A percentile compares a stretch with the other conserved stretches of the same genome.
Evolutionary conservation across 2,888 invertebrate genomes (phyloP).

Genomic region (Tricholauxania praeusta): DNA sequence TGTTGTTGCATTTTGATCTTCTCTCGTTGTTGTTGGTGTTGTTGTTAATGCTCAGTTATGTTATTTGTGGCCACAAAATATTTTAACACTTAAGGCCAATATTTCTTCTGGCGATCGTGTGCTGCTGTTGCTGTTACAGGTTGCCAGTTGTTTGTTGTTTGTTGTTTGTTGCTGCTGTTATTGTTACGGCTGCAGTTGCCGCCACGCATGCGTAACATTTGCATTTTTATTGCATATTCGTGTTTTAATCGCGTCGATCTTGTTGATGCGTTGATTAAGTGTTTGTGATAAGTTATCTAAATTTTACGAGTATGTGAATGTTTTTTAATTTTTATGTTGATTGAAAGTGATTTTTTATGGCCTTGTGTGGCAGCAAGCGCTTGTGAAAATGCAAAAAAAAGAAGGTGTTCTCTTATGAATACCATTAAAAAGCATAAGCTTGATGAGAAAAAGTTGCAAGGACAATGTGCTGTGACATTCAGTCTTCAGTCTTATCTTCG

Average conservation of each 20-base stretch:
- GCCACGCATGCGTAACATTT: neutral
- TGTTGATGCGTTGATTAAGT: constrained; percentile 14
- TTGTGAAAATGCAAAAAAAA: no score
- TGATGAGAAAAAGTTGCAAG: no score
- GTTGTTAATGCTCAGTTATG: neutral
- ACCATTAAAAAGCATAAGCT: no score
- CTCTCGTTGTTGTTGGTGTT: constrained; percentile 10
- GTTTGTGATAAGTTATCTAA: neutral
- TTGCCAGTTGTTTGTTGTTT: neutral
- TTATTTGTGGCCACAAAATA: constrained; percentile 23
- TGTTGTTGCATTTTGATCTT: neutral
- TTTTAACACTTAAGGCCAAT: constrained; percentile 18
- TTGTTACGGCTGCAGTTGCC: no score
- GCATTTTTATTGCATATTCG: constrained; percentile 2
- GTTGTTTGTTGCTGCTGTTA: neutral
- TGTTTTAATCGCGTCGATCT: constrained; percentile 14
- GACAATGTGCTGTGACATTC: no score
- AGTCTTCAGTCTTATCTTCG: no score
- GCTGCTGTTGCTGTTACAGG: neutral
- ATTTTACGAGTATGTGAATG: neutral
- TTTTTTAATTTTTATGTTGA: constrained; percentile 4
- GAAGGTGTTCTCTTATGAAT: no score
- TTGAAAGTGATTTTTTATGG: constrained; percentile 3
- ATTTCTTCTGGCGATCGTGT: neutral
- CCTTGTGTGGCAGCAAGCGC: no score